Base-by-base conservation (phyloP, 2,888 invertebrate genomes). In the Acleris cristana region DNA sequence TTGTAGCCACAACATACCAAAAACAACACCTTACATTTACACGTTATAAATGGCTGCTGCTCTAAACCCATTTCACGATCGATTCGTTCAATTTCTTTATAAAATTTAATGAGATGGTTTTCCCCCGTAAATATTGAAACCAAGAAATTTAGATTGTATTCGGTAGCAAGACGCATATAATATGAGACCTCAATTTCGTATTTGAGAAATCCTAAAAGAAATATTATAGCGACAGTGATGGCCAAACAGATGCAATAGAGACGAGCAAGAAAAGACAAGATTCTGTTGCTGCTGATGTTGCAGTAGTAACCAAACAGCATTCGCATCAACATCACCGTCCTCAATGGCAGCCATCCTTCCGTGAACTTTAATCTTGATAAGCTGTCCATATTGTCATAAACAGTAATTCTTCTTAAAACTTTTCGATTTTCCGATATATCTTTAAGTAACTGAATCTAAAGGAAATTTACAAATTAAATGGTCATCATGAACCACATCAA, bases 171-270 rank as follows among this genome's bases (percentile, higher is more conserved):
- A 18, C 3, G 34, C 5, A 34, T 2, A 45, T 4, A 45, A 45
- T 2, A 21, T 21, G 21, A 21, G 2, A 21, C 21, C 21, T 21
- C 21, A 21, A 21, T 21, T 1, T 21, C n/a, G n/a, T 7, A 12
- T 18, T n/a, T 0, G 5, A 8, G 21, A 10, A 10, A 4, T 18
- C 18, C n/a, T 14, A 12, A 30, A 30, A 18, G 19, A 34, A 34
- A 0, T 1, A n/a, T 0, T 2, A 18, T 19, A 4, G 10, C 19
- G 6, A 19, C 4, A 2, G n/a, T 34, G 19, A 0, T 30, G 0
- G 34, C 54, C 2, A 55, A 2, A 30, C 34, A 55, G 18, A 34
- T 12, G 34, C 54, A 55, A 18, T 55, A 55, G 18, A 55, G 34
- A 10, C 54, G 54, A 18, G 54, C 54, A 7, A 55, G 8, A 7